Conservation (phyloP, 1,140 invertebrate genomes). For the Ctenoplectra terminalis region DNA sequence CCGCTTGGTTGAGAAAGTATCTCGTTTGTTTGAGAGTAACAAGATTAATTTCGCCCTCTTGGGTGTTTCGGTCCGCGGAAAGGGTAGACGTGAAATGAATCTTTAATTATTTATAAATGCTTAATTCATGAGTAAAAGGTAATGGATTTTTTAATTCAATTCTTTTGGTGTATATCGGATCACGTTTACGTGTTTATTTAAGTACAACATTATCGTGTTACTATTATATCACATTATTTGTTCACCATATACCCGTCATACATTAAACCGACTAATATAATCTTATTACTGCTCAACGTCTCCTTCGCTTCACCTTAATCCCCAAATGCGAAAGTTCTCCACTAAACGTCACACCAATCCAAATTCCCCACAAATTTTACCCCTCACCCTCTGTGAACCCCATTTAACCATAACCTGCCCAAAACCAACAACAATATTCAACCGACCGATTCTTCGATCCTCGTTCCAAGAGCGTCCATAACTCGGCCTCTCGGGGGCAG, state of each 20-base stretch:
- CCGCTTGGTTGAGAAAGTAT: not conserved
- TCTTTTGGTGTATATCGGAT: not conserved
- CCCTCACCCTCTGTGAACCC: not conserved
- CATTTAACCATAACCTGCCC: not conserved
- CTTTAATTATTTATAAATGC: not conserved
- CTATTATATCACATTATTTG: not conserved
- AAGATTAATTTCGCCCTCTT: constrained; percentile 21
- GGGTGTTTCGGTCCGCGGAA: not conserved
- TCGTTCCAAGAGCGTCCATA: not conserved
- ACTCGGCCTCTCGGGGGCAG: not conserved
- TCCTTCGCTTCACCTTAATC: not conserved
- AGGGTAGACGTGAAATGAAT: not conserved
- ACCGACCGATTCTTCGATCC: not conserved
- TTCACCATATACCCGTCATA: not conserved
- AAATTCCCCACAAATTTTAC: not conserved
- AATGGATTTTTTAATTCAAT: not conserved
- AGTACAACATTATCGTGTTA: not conserved
- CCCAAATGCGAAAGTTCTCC: too few species aligned
- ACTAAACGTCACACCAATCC: not conserved
- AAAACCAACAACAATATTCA: not conserved
- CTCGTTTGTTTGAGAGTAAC: constrained; percentile 1
- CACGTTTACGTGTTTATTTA: not conserved
- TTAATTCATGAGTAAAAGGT: not conserved
- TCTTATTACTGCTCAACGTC: not conserved
- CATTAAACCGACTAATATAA: not conserved